Evolutionary conservation across 2,888 invertebrate species (phyloP).

Genomic region (Pteria penguin): DNA sequence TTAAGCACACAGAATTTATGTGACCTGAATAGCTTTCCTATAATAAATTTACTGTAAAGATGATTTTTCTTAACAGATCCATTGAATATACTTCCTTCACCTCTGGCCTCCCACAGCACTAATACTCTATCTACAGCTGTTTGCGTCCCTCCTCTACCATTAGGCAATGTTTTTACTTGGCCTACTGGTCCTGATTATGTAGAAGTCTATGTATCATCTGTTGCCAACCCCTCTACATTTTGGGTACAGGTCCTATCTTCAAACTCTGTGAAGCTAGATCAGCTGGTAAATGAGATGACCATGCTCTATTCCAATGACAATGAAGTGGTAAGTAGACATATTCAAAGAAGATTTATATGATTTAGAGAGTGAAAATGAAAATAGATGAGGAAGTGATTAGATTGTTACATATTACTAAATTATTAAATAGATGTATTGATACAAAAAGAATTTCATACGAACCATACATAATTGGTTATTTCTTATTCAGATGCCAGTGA

Average conservation of each 20-base stretch:
- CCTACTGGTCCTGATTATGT: slow-evolving; percentile 76
- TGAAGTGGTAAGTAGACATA: slow-evolving; percentile 44
- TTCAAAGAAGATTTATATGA: too few species aligned
- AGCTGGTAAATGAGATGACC: slow-evolving; percentile 90
- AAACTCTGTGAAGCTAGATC: slow-evolving; percentile 88
- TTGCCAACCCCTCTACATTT: slow-evolving; percentile 89
- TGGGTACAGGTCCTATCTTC: slow-evolving; percentile 90
- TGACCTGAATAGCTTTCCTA: not conserved
- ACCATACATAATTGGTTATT: too few species aligned
- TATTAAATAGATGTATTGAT: too few species aligned
- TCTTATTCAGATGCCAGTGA: too few species aligned
- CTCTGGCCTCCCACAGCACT: not conserved
- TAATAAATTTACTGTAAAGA: not conserved
- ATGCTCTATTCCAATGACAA: slow-evolving; percentile 84
- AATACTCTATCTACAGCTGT: not conserved
- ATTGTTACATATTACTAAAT: too few species aligned
- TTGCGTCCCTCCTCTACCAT: not conserved
- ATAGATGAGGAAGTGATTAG: too few species aligned
- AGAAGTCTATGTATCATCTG: slow-evolving; percentile 92
- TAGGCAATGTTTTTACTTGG: slow-evolving; percentile 6
- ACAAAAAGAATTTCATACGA: too few species aligned
- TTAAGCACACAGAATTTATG: too few species aligned
- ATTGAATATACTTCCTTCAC: not conserved
- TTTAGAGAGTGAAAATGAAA: too few species aligned
- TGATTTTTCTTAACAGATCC: not conserved